Evolutionary conservation across 2,797 vertebrate genomes (phyloP), one percentile per base, ranked within the genome.

Genomic region (Aldrovandia affinis): DNA sequence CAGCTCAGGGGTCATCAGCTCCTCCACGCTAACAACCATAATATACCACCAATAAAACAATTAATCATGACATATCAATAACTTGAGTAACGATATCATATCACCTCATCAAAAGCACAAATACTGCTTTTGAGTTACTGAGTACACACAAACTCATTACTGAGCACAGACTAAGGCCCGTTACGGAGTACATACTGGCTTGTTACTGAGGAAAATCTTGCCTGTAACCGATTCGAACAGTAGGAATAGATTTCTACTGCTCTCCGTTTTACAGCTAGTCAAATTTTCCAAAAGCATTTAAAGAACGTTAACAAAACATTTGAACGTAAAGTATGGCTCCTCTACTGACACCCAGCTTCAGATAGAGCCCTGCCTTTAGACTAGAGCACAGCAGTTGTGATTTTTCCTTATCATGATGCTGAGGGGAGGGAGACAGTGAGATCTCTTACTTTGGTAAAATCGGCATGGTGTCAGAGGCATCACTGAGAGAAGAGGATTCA

Each of bases 221-320:
- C 84, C 88, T 85, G 83, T 84, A 84, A 84, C 42, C 83, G 61
- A 15, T 39, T 89, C 50, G 78, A 30, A 91, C 87, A 88, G 93
- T 90, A 89, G 88, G 90, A 86, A 84, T 93, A 95, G 54, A 83
- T 92, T 96, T 96, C 94, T 92, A 95, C 93, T 88, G 86, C 39
- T 80, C 91, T 94, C 93, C 93, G 91, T 92, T 94, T 94, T 89
- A 88, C 87, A 52, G 85, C 90, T n/a, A n/a, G n/a, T n/a, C n/a
- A n/a, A 75, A 55, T 33, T 79, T 83, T 68, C 57, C 57, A 63
- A 54, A 81, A 63, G 39, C 36, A 65, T 50, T 75, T 70, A 44
- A 84, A 47, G 77, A 80, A 82, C 77, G 61, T n/a, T n/a, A n/a
- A n/a, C n/a, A n/a, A n/a, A n/a, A n/a, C n/a, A n/a, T 42, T 10